A percentile compares a stretch with the other conserved stretches of the same genome.
Conservation (phyloP, 2,888 invertebrate species). For the Gryllus longicercus region DNA sequence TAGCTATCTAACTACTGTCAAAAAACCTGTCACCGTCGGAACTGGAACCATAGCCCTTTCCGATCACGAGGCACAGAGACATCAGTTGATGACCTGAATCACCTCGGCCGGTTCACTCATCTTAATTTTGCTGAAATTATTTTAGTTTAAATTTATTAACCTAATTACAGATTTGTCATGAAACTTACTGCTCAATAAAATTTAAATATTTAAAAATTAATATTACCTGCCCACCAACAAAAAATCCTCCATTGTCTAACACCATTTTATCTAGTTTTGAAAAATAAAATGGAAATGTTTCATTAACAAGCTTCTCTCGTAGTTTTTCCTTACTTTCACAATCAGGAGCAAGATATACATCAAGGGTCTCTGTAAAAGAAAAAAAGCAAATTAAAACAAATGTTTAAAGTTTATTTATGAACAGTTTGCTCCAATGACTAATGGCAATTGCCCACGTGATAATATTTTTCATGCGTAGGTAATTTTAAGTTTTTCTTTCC, state of each 20-base stretch:
- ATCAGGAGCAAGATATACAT: background rate
- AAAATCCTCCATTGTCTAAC: constrained; percentile 58
- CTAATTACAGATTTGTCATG: background rate
- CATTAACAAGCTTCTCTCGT: constrained; percentile 50
- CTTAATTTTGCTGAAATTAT: no score
- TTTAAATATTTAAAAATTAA: no score
- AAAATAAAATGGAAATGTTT: constrained; percentile 56
- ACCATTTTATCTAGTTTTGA: constrained; percentile 57
- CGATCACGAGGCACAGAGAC: no score
- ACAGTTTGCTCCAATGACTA: background rate
- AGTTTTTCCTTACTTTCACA: constrained; percentile 51
- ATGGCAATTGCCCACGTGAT: background rate
- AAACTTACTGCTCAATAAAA: background rate
- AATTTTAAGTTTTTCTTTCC: background rate
- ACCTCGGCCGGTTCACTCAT: no score
- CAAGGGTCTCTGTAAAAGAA: background rate
- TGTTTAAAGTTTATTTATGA: background rate
- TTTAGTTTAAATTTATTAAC: background rate
- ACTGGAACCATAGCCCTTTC: no score
- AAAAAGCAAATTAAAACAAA: background rate
- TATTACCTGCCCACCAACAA: constrained; percentile 52
- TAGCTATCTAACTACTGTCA: no score
- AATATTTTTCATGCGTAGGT: background rate
- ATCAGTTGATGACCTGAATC: no score
- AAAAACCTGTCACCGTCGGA: no score